phyloP scores from a whole-genome alignment of 2,797 vertebrate species.

The Rhodeus uyekii region DNA sequence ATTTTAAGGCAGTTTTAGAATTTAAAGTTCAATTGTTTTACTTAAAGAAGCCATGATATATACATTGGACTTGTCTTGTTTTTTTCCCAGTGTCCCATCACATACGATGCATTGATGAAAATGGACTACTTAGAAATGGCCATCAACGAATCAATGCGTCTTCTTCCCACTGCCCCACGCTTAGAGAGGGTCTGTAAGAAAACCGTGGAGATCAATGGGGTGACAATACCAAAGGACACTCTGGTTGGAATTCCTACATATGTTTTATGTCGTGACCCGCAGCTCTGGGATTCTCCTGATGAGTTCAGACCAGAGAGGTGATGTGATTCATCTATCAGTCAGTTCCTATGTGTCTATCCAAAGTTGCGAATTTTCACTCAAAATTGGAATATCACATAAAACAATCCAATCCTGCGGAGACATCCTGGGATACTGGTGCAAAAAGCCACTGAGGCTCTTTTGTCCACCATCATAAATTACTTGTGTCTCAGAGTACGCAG shows the following conservation, averaged over 20 bases:
- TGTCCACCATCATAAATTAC: not conserved
- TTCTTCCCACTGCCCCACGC: constrained; percentile 62
- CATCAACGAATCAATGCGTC: constrained; percentile 70
- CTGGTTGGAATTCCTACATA: constrained; percentile 65
- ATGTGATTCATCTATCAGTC: not conserved
- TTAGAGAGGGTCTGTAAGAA: constrained; percentile 74
- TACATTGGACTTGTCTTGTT: not conserved
- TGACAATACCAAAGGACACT: constrained; percentile 71
- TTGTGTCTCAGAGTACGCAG: not conserved
- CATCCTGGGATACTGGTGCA: not conserved
- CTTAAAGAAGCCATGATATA: not conserved
- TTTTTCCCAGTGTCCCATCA: constrained; percentile 63
- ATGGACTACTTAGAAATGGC: constrained; percentile 83
- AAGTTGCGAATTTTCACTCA: not conserved
- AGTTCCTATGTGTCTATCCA: not conserved
- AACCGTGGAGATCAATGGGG: constrained; percentile 69
- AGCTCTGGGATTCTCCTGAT: constrained; percentile 71
- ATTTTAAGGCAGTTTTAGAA: not conserved
- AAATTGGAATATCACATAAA: not conserved
- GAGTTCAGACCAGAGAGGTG: constrained; percentile 79
- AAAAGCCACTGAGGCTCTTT: not conserved
- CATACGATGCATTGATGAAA: constrained; percentile 64
- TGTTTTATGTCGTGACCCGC: constrained; percentile 60
- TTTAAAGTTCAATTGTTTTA: not conserved
- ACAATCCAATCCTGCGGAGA: no score